Evolutionary conservation across 53 echinoderm and acorn worm genomes (phyloP).

Genomic region (Luidia sarsii): DNA sequence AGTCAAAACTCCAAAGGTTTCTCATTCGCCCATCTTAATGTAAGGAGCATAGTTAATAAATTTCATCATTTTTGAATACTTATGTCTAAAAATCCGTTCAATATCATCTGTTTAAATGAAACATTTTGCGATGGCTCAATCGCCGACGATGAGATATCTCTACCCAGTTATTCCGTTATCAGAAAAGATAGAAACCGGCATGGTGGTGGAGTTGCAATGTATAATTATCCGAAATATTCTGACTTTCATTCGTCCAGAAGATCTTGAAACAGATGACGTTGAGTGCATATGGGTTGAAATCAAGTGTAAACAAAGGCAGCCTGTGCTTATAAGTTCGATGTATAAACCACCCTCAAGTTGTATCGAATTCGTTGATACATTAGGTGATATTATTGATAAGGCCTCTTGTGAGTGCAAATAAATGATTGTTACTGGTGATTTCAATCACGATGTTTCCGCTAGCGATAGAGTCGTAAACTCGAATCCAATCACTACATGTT

Average conservation of each 20-base stretch:
- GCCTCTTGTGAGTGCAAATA: background rate
- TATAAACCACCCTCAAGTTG: background rate
- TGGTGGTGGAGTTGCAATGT: conserved; percentile 32
- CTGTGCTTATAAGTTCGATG: background rate
- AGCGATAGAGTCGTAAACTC: background rate
- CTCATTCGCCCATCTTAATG: conserved; percentile 24
- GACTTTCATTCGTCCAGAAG: background rate
- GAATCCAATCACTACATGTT: background rate
- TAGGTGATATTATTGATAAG: background rate
- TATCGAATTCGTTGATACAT: background rate
- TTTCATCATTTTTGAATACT: background rate
- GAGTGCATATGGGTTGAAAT: conserved; percentile 9
- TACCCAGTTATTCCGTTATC: conserved; percentile 2
- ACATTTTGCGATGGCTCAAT: conserved; percentile 30
- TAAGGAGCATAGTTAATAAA: conserved; percentile 33
- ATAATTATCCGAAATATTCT: background rate
- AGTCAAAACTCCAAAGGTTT: too few relatives aligned
- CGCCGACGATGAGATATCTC: conserved; percentile 7
- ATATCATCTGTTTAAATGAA: conserved; percentile 39
- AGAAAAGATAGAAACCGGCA: conserved; percentile 7
- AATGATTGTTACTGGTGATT: background rate
- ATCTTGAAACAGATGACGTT: background rate
- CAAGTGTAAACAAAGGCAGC: background rate
- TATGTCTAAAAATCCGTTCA: conserved; percentile 19
- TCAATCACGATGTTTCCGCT: background rate